These are phyloP conservation scores for Chamaea fasciata DNA, from an alignment of 2,113 vertebrate species.

Conservation along the genomic window DNA sequence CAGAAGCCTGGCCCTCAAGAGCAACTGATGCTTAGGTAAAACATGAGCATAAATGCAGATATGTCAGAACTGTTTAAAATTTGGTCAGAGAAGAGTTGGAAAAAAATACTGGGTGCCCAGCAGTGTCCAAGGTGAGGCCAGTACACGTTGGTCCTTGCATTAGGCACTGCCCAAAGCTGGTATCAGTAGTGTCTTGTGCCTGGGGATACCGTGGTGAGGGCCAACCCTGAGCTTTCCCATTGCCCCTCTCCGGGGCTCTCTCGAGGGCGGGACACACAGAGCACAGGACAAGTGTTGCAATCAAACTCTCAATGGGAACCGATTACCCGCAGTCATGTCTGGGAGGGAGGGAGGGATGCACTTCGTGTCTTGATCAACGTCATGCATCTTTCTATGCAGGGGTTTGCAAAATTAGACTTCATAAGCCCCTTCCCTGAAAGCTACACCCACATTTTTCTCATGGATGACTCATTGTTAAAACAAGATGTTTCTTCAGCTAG, in stretches of 20 bases:
- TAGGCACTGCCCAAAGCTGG: neutral
- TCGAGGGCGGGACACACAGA: neutral
- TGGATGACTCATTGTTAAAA: slow-evolving; percentile 46
- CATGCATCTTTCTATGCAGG: neutral
- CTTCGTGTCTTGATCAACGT: neutral
- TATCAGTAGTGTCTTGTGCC: neutral
- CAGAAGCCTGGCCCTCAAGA: neutral
- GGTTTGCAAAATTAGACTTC: slow-evolving; percentile 42
- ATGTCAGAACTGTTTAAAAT: neutral
- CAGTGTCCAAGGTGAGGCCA: neutral
- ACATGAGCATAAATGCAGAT: neutral
- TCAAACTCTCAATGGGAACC: neutral
- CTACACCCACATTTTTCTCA: slow-evolving; percentile 64
- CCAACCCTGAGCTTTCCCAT: neutral
- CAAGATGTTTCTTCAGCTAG: neutral
- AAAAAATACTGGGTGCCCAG: neutral
- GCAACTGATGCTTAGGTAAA: neutral
- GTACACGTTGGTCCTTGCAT: neutral
- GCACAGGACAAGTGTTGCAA: neutral
- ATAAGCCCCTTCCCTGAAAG: slow-evolving; percentile 25
- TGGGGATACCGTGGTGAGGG: neutral
- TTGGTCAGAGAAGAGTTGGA: neutral
- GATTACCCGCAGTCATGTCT: neutral
- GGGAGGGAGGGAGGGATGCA: neutral
- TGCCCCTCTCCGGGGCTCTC: neutral